These are phyloP conservation scores for Campylomormyrus tamandua DNA, from an alignment of 2,113 vertebrate species.

Conservation along the genomic window DNA sequence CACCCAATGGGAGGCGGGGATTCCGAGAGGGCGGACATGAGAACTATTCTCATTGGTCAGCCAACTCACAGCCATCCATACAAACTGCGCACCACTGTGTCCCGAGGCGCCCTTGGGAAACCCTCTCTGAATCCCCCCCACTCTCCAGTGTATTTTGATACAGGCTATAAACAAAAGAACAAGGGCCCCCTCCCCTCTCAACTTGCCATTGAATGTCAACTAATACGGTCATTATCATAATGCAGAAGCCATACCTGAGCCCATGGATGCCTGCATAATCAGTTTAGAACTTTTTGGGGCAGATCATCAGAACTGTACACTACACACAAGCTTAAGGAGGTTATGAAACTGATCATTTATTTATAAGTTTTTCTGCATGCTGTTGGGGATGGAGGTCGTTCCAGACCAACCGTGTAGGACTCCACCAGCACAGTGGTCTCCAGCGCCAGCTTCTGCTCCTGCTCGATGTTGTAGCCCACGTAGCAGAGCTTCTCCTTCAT, in stretches of 20 bases:
- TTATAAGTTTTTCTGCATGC: neutral
- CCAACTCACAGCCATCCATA: neutral
- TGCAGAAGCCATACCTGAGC: neutral
- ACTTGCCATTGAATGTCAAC: neutral
- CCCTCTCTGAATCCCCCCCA: neutral
- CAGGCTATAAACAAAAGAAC: neutral
- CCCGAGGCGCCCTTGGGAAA: neutral
- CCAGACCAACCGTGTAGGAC: constrained; percentile 84
- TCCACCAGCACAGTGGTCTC: constrained; percentile 97
- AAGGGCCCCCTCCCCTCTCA: neutral
- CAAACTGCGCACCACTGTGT: neutral
- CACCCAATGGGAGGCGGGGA: neutral
- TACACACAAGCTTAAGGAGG: neutral
- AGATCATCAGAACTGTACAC: neutral
- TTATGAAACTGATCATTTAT: neutral
- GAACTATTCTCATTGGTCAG: neutral
- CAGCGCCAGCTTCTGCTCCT: constrained; percentile 93
- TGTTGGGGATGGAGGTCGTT: neutral
- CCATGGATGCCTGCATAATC: neutral
- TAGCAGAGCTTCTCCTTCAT: constrained; percentile 98
- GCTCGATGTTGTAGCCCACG: constrained; percentile 97
- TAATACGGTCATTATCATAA: neutral
- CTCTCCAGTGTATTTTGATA: neutral
- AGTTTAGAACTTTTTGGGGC: neutral
- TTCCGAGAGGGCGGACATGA: neutral